These are phyloP conservation scores for Notoglanidium macrostoma DNA, from an alignment of 2,797 vertebrate genomes.

Conservation along the genomic window DNA sequence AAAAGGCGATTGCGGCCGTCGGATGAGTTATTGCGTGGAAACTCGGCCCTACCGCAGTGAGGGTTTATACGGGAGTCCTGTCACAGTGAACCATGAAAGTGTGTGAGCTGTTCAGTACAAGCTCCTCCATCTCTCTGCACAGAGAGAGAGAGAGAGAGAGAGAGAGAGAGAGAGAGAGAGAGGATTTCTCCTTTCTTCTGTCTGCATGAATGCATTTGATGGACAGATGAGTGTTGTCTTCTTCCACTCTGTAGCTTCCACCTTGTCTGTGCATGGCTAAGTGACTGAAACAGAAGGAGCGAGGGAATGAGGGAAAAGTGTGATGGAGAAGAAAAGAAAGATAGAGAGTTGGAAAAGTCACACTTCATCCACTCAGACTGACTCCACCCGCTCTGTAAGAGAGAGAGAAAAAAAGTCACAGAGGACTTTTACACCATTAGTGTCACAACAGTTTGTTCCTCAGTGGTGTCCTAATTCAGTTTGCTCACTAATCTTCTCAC, in stretches of 20 bases:
- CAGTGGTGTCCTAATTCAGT: conserved; percentile 64
- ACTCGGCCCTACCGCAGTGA: not conserved
- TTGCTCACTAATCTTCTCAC: conserved; percentile 32
- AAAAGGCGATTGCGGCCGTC: not conserved
- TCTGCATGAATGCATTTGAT: conserved; percentile 42
- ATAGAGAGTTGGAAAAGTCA: not conserved
- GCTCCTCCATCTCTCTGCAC: not conserved
- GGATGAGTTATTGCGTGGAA: not conserved
- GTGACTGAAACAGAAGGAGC: conserved; percentile 17
- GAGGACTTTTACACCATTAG: conserved; percentile 68
- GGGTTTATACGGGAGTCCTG: not conserved
- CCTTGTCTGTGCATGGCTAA: conserved; percentile 52
- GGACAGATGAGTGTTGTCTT: conserved; percentile 55
- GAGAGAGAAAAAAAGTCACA: conserved; percentile 50
- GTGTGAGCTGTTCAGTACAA: conserved; percentile 1
- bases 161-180: conserved; percentile 9
- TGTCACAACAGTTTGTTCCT: conserved; percentile 64
- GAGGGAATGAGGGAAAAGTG: not conserved
- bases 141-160: not conserved
- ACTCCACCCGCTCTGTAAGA: conserved; percentile 35
- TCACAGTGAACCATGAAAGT: conserved; percentile 24
- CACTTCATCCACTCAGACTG: not conserved
- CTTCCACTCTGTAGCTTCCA: conserved; percentile 46
- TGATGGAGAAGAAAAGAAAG: not conserved
- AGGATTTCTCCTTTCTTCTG: conserved; percentile 9